A percentile compares a stretch with the other conserved stretches of the same genome.
phyloP scores from a whole-genome alignment of 2,113 vertebrate species.

The Crotalus viridis region DNA sequence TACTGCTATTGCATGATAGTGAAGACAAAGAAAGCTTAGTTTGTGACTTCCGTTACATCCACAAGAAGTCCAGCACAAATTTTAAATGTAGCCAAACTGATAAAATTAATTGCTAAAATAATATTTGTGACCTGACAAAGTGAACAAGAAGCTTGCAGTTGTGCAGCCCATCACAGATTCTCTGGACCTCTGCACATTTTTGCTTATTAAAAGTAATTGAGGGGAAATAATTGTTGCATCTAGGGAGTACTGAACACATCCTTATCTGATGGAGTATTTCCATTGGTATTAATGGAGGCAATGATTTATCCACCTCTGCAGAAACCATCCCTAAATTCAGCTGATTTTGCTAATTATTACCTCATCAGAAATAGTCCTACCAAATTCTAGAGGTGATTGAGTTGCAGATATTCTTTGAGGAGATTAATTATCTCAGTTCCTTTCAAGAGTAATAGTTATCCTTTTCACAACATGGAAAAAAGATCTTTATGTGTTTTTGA shows the following conservation, averaged over 20 bases:
- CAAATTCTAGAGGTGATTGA: neutral
- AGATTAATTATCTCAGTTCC: neutral
- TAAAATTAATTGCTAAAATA: neutral
- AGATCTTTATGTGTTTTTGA: slow-evolving; percentile 27
- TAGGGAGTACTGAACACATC: neutral
- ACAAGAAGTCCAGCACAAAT: neutral
- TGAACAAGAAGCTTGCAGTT: neutral
- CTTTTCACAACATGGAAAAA: neutral
- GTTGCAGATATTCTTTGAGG: neutral
- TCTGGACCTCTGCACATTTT: too few species aligned
- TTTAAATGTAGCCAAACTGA: neutral
- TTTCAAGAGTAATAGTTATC: neutral
- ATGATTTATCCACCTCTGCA: neutral
- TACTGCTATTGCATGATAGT: neutral
- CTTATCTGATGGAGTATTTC: neutral
- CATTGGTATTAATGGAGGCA: neutral
- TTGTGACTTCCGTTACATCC: neutral
- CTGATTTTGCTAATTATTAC: neutral
- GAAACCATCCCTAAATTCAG: neutral
- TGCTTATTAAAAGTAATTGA: neutral
- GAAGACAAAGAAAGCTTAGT: neutral
- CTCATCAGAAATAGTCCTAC: neutral
- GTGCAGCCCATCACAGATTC: too few species aligned
- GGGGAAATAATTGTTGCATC: neutral
- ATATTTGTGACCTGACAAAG: neutral